These are phyloP conservation scores for Orycteropus afer DNA, from an alignment of 2,113 vertebrate species.

Conservation along the genomic window DNA sequence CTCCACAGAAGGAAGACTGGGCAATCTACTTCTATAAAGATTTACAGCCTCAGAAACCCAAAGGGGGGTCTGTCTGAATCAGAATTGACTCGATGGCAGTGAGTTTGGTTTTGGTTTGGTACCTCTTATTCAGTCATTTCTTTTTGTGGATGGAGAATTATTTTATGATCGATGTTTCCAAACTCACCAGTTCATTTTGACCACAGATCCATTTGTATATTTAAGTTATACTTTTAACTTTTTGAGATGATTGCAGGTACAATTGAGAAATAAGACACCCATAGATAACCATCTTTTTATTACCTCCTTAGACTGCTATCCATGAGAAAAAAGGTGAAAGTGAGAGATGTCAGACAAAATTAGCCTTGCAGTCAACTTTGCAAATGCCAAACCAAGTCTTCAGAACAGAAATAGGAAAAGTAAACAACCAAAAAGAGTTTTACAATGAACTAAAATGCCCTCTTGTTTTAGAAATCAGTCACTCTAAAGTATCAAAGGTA, in stretches of 20 bases:
- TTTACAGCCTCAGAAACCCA: no score
- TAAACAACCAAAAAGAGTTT: neutral
- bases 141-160: neutral
- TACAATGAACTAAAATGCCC: neutral
- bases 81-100: no score
- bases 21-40: no score
- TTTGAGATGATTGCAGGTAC: neutral
- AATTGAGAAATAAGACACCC: neutral
- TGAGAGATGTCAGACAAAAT: neutral
- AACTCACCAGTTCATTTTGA: neutral
- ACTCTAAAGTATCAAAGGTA: neutral
- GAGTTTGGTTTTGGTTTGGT: no score
- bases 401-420: neutral
- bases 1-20: no score
- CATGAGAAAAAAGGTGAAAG: neutral
- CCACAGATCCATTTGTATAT: neutral
- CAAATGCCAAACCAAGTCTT: neutral
- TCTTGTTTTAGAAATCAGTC: neutral
- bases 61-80: no score
- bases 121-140: conserved; percentile 4
- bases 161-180: conserved; percentile 21
- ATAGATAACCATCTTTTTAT: neutral
- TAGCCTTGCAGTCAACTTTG: neutral
- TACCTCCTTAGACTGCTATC: neutral
- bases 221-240: neutral